phyloP scores from a whole-genome alignment of 2,888 invertebrate species.

The Thecocarcelia acutangulata region DNA sequence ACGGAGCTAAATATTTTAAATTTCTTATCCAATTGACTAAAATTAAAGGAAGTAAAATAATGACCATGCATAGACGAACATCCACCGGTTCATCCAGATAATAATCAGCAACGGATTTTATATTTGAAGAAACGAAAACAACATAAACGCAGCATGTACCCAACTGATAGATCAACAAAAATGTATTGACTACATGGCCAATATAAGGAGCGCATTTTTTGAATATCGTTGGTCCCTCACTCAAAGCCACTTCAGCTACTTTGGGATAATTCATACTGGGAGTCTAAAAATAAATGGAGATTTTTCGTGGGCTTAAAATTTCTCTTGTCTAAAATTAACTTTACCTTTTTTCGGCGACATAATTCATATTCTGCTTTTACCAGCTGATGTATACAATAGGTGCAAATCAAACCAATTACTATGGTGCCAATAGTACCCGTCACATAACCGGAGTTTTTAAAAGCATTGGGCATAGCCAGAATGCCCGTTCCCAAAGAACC shows the following conservation, averaged over 20 bases:
- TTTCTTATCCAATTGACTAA: conserved; percentile 91
- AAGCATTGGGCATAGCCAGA: conserved; percentile 90
- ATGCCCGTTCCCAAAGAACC: conserved; percentile 97
- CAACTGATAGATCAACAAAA: conserved; percentile 93
- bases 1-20: conserved; percentile 92
- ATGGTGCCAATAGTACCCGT: conserved; percentile 91
- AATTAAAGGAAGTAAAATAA: conserved; percentile 88
- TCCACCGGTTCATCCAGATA: conserved; percentile 82
- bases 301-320: neutral
- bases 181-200: conserved; percentile 87
- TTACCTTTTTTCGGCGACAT: conserved; percentile 83
- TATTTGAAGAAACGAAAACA: conserved; percentile 94
- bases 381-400: conserved; percentile 96
- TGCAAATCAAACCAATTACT: conserved; percentile 92
- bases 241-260: conserved; percentile 89
- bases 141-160: conserved; percentile 98
- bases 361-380: conserved; percentile 84
- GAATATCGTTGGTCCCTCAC: conserved; percentile 88
- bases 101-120: conserved; percentile 85
- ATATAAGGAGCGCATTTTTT: conserved; percentile 85
- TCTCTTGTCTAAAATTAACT: neutral
- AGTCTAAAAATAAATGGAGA: conserved; percentile 72
- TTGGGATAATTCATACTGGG: conserved; percentile 90
- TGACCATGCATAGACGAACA: conserved; percentile 86
- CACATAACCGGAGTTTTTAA: conserved; percentile 84